Conservation (phyloP, 2,888 invertebrate species). For the Cybosia mesomella region DNA sequence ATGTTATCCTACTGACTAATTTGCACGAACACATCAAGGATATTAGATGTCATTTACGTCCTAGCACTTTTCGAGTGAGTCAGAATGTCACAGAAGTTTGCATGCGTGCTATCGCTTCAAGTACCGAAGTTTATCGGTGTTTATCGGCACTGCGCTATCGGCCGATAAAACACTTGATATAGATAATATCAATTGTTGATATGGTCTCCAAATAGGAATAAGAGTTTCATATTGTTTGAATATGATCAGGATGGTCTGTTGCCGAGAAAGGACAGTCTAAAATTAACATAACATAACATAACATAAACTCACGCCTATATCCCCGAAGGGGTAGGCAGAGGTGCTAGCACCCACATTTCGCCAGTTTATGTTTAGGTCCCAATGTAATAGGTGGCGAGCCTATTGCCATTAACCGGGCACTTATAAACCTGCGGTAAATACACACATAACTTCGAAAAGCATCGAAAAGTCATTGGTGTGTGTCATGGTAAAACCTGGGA, state of each 20-base stretch:
- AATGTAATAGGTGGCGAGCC: too few species aligned
- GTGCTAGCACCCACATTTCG: too few species aligned
- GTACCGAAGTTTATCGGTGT: constrained; percentile 33
- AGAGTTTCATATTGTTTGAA: constrained; percentile 6
- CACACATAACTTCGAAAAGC: too few species aligned
- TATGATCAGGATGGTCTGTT: not conserved
- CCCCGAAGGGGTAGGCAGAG: too few species aligned
- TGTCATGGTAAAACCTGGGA: too few species aligned
- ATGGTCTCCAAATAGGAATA: not conserved
- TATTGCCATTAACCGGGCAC: too few species aligned
- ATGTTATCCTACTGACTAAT: not conserved
- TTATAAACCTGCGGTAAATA: too few species aligned
- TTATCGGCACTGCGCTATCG: constrained; percentile 43
- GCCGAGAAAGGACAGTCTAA: not conserved
- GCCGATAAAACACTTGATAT: constrained; percentile 36
- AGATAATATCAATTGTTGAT: constrained; percentile 24
- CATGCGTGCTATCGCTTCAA: constrained; percentile 22
- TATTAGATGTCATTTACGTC: not conserved
- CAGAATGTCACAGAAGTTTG: not conserved
- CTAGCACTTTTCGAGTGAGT: not conserved
- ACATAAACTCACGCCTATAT: too few species aligned
- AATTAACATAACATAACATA: too few species aligned
- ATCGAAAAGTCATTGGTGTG: too few species aligned
- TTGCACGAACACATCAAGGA: not conserved
- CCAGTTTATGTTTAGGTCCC: not conserved